Base-by-base conservation (phyloP, 2,888 invertebrate species). In the Ophion obscuratus region DNA sequence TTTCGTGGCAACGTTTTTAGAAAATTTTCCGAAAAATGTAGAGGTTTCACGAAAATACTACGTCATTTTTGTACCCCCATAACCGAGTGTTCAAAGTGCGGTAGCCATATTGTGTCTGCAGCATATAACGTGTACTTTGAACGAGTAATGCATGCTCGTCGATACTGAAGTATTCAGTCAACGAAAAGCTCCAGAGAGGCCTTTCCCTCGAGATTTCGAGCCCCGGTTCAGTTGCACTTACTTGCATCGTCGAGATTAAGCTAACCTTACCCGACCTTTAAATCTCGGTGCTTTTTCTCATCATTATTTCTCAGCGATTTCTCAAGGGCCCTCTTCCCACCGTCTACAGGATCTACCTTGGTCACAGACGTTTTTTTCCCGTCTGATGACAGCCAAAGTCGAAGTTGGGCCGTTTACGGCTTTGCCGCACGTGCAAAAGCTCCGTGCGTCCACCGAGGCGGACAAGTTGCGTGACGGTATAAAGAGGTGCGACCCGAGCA, bases 301-400 rank as follows among this genome's bases (percentile, higher is more conserved):
- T 90, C 88, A 89, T 90, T 90, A 91, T 90, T 90, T 88, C 83
- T 87, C 89, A 88, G 86, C 89, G 89, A 89, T 88, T 89, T 88
- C 87, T 84, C 67, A 59, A 87, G 86, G 64, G 73, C 57, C 64
- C 47, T 80, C 36, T 64, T 70, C 47, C 53, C 62, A 17, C 40
- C 73, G 67, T 57, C 36, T 24, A 44, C 47, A 31, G 14, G 36
- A 44, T 36, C 67, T 44, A 36, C 73, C 36, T 76, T 68, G 40
- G 36, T 82, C 82, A 53, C 62, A 31, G 53, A 7, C 36, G 1
- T 2, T 31, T 27, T 77, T 44, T 62, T 77, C 57, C 44, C 68
- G 67, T 78, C 78, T 78, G 47, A 59, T 47, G 74, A 70, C 74
- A 74, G 68, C 68, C 79, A 57, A 24, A 62, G 59, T 74, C 59